Percentiles rank a stretch among this genome's conserved stretches.
Conservation (phyloP, 2,113 vertebrate genomes). For the Nothobranchius furzeri region DNA sequence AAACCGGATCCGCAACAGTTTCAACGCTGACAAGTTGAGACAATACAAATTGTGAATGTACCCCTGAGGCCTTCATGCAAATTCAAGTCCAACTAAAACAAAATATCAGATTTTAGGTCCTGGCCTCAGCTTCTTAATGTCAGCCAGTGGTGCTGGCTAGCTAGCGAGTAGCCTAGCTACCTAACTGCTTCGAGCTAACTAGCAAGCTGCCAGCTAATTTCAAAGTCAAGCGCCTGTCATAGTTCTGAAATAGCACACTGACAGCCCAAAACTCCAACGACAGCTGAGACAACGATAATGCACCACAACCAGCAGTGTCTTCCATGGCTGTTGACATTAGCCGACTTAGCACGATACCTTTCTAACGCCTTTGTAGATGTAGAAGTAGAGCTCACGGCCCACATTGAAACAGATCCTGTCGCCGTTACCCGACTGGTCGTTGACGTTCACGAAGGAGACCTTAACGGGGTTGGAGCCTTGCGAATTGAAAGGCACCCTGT, state of each 20-base stretch:
- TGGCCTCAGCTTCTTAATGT: slow-evolving; percentile 25
- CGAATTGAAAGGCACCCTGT: slow-evolving; percentile 98
- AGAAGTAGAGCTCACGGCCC: slow-evolving; percentile 99
- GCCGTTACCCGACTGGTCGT: slow-evolving; percentile 99
- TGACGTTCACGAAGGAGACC: slow-evolving; percentile 99
- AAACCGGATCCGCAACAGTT: slow-evolving; percentile 1
- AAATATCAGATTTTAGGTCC: slow-evolving; percentile 9
- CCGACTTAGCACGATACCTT: slow-evolving; percentile 82
- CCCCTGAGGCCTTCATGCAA: neutral
- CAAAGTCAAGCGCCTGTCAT: slow-evolving; percentile 67
- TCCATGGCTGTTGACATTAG: slow-evolving; percentile 16
- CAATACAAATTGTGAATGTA: neutral
- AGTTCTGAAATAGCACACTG: slow-evolving; percentile 10
- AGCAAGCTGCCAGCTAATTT: slow-evolving; percentile 57
- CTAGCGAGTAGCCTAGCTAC: slow-evolving; percentile 39
- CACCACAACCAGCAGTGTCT: neutral
- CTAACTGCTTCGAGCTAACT: slow-evolving; percentile 53
- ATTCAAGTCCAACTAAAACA: neutral
- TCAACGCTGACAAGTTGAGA: neutral
- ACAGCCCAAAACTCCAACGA: neutral
- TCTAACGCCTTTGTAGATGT: slow-evolving; percentile 99
- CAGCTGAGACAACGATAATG: neutral
- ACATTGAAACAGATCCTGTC: slow-evolving; percentile 99
- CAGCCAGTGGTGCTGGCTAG: neutral
- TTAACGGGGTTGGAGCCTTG: slow-evolving; percentile 97